Percentiles rank a stretch among this genome's conserved stretches.
These are phyloP conservation scores for Aleadryas rufinucha DNA, from an alignment of 2,113 vertebrate species.

Conservation along the genomic window DNA sequence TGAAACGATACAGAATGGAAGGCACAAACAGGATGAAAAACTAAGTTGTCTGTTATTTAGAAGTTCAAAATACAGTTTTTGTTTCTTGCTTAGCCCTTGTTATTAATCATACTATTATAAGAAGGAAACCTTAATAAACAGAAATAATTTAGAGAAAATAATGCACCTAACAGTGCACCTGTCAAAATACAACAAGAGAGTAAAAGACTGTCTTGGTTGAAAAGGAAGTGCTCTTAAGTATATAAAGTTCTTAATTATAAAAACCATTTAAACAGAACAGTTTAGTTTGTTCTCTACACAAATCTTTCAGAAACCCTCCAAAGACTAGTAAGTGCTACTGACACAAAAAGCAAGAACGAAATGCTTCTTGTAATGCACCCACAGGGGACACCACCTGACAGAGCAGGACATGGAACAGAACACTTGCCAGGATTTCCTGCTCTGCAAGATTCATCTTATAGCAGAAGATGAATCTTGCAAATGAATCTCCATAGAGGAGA, in stretches of 20 bases:
- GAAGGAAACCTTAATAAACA: background rate
- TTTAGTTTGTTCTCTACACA: background rate
- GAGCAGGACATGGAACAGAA: background rate
- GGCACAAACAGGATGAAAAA: background rate
- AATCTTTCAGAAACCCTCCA: background rate
- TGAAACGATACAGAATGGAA: background rate
- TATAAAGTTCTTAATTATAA: background rate
- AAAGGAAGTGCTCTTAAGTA: background rate
- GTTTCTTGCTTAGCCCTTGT: background rate
- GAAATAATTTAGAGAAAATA: background rate
- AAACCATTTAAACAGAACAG: background rate
- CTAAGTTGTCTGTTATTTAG: background rate
- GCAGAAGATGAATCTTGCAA: too few relatives aligned
- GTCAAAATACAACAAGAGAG: background rate
- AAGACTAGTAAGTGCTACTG: background rate
- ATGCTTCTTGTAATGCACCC: background rate
- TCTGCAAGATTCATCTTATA: fast-evolving
- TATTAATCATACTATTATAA: background rate
- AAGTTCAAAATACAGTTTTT: background rate
- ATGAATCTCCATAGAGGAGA: too few relatives aligned
- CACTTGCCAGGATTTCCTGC: background rate
- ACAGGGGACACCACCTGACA: background rate
- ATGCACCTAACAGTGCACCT: background rate
- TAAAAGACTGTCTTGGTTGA: background rate
- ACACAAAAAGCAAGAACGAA: background rate